phyloP scores from a whole-genome alignment of 1,140 invertebrate species.

The Himalopsyche phryganea region DNA sequence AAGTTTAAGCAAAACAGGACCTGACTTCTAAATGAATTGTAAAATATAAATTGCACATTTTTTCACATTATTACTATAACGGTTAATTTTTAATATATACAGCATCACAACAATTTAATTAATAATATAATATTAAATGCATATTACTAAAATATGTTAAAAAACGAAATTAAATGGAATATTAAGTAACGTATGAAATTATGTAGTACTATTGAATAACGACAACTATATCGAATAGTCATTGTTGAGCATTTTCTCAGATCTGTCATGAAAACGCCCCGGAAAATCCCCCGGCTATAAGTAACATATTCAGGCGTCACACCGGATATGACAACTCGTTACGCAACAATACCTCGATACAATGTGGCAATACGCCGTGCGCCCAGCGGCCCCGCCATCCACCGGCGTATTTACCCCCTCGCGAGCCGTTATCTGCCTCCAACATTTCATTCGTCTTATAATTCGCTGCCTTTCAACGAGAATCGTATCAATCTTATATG shows the following conservation, averaged over 20 bases:
- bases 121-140: too few relatives aligned
- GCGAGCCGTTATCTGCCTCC: conserved; percentile 24
- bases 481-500: conserved; percentile 32
- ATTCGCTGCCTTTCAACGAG: conserved; percentile 25
- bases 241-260: neutral
- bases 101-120: too few relatives aligned
- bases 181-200: too few relatives aligned
- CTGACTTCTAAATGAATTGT: too few relatives aligned
- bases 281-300: conserved; percentile 7
- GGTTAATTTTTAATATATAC: too few relatives aligned
- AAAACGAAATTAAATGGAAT: too few relatives aligned
- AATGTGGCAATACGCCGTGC: conserved; percentile 22
- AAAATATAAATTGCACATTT: too few relatives aligned
- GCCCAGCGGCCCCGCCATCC: neutral
- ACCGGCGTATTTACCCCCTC: conserved; percentile 3
- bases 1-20: too few relatives aligned
- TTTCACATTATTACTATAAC: too few relatives aligned
- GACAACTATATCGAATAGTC: neutral
- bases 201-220: too few relatives aligned
- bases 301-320: conserved; percentile 22
- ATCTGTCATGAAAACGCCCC: neutral
- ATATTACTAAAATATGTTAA: too few relatives aligned
- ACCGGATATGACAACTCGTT: conserved; percentile 25
- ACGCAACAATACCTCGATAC: conserved; percentile 22
- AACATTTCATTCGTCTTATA: conserved; percentile 32